phyloP scores from a whole-genome alignment of 1,140 invertebrate genomes.

The Saccostrea cuccullata region DNA sequence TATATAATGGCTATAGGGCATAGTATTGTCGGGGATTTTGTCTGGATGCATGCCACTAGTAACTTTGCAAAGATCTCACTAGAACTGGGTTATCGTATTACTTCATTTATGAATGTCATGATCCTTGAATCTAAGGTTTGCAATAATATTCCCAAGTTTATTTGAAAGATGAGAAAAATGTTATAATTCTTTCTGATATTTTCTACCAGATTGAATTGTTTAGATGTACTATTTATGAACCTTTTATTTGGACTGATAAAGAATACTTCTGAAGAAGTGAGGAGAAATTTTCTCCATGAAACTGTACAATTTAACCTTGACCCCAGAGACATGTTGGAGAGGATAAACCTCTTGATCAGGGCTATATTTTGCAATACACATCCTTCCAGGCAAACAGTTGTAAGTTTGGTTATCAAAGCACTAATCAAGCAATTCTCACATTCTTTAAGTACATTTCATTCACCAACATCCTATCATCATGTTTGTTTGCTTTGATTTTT shows the following conservation, averaged over 20 bases:
- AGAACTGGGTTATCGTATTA: no score
- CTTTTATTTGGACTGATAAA: no score
- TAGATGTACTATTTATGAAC: no score
- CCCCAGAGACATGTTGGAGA: no score
- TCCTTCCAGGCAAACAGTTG: neutral
- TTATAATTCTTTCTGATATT: no score
- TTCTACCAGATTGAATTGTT: no score
- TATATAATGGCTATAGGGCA: conserved; percentile 1
- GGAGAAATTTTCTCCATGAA: neutral
- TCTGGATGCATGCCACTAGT: neutral
- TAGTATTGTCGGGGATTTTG: neutral
- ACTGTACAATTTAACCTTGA: no score
- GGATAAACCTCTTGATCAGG: neutral
- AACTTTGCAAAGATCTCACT: neutral
- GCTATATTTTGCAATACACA: neutral
- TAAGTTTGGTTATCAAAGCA: neutral
- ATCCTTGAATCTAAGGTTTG: no score
- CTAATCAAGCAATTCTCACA: conserved; percentile 9
- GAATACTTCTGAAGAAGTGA: neutral
- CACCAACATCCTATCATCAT: conserved; percentile 1
- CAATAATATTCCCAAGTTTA: no score
- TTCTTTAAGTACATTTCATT: neutral
- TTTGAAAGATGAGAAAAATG: no score
- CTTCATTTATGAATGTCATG: no score
- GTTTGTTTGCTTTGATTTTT: neutral